These are phyloP conservation scores for Pristionchus mayeri DNA, from an alignment of 2,888 invertebrate genomes.

Conservation along the genomic window DNA sequence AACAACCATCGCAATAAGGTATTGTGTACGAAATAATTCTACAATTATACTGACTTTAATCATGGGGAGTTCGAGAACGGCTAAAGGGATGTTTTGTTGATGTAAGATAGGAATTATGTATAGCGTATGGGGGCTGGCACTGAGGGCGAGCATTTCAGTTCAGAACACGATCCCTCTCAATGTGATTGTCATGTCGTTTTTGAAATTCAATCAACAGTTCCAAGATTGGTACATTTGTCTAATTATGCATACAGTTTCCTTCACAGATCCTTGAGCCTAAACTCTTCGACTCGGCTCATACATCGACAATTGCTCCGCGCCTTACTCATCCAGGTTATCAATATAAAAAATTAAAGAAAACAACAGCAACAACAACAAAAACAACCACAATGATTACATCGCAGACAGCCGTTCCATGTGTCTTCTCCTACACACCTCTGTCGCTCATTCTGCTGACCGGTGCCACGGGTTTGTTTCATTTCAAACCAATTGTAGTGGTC, in stretches of 20 bases:
- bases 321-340: background rate
- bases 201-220: no score
- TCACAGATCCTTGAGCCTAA: no score
- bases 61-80: no score
- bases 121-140: background rate
- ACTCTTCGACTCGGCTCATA: background rate
- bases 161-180: no score
- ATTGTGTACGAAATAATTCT: no score
- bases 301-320: background rate
- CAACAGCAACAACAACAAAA: background rate
- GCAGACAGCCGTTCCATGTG: background rate
- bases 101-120: no score
- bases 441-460: background rate
- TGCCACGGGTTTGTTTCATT: background rate
- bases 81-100: no score
- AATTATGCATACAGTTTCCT: no score
- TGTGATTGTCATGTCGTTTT: background rate
- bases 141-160: background rate
- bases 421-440: constrained; percentile 17
- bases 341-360: background rate
- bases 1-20: background rate
- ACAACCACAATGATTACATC: background rate
- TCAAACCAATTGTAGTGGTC: background rate
- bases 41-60: no score
- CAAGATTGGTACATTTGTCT: no score